Base-by-base conservation (phyloP, 2,888 invertebrate species). In the Tiphia femorata region DNA sequence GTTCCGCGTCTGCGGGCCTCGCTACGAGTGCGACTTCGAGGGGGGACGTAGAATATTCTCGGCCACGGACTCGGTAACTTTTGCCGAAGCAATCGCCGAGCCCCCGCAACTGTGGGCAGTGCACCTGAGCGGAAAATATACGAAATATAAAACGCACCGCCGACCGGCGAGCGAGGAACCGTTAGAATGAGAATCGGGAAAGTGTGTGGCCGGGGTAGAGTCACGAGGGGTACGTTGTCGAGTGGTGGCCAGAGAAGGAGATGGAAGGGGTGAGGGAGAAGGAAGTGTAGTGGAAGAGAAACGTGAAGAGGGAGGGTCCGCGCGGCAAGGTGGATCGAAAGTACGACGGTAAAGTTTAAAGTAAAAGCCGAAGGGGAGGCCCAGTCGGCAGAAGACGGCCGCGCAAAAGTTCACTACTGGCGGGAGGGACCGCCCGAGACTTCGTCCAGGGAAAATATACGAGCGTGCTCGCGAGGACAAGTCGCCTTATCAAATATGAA, bases 401-500 rank as follows among this genome's bases (percentile, higher is more conserved):
- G 60, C 20, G 52, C 30, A 54, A 54, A 61, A 61, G 37, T 56
- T 61, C 5, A 16, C 17, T n/a, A n/a, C n/a, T n/a, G 59, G 23
- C 30, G 40, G 30, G 46, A 30, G 33, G 33, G 42, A 40, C 27
- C 35, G 17, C 21, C 35, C 30, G 37, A 29, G 44, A 25, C 21
- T 52, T 62, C 38, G 42, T 27, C 16, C 7, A 16, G 0, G 49
- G 17, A 23, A 56, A 63, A 49, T 64, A 52, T 58, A 55, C 50
- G 65, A 41, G 21, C 37, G 30, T 40, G 38, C 14, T 16, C 49
- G 29, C 20, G 29, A 43, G 35, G 41, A 57, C 52, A 50, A 38
- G 61, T 42, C 42, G 46, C 37, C 52, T 61, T 65, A 61, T 68
- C 60, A 68, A 68, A 61, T 63, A 68, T 68, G 65, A 50, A 65